Evolutionary conservation across 2,797 vertebrate species (phyloP).

Genomic region (Enteromius fasciolatus): DNA sequence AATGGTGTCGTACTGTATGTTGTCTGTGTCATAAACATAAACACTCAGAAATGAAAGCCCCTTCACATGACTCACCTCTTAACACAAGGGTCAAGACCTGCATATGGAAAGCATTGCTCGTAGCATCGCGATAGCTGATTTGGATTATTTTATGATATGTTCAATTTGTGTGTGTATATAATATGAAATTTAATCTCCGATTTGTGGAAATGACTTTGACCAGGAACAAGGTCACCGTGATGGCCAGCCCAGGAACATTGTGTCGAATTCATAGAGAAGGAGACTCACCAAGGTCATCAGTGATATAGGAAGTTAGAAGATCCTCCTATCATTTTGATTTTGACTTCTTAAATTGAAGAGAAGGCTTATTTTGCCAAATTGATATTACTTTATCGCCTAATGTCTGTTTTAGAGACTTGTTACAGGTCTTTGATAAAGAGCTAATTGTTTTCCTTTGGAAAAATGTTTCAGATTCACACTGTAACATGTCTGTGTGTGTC

Average conservation of each 20-base stretch:
- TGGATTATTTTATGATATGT: background rate
- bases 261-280: background rate
- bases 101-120: background rate
- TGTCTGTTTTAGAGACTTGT: no score
- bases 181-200: background rate
- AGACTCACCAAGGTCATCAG: background rate
- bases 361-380: no score
- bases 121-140: background rate
- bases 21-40: background rate
- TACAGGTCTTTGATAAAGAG: no score
- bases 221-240: no score
- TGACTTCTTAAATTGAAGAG: background rate
- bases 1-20: background rate
- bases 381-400: no score
- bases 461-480: no score
- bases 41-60: background rate
- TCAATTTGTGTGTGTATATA: background rate
- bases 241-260: background rate
- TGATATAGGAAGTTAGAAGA: background rate
- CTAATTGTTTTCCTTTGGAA: no score
- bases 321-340: background rate
- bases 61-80: background rate
- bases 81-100: slow-evolving; percentile 12
- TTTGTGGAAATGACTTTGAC: background rate
- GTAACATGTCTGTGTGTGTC: no score